These are phyloP conservation scores for Astropecten irregularis DNA, from an alignment of 53 echinoderm and acorn worm species.

Conservation along the genomic window DNA sequence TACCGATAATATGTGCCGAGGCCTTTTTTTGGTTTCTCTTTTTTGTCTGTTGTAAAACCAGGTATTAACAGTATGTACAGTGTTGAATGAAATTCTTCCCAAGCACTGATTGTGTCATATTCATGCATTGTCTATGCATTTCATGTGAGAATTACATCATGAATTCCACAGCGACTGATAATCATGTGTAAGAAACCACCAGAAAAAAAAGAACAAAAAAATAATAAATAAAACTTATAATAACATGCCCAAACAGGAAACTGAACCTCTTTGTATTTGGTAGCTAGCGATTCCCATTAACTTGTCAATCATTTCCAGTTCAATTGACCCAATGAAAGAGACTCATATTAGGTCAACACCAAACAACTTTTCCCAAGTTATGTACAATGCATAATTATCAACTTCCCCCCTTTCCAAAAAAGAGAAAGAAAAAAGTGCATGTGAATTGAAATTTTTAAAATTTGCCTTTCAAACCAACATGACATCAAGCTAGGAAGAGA, in stretches of 20 bases:
- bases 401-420: neutral
- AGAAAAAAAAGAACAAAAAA: neutral
- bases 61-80: slow-evolving; percentile 42
- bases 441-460: slow-evolving; percentile 4
- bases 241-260: too few species aligned
- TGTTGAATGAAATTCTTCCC: too few species aligned
- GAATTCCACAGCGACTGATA: too few species aligned
- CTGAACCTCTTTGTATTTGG: too few species aligned
- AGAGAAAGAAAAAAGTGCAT: slow-evolving; percentile 2
- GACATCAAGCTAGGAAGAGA: neutral
- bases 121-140: slow-evolving; percentile 47
- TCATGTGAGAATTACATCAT: neutral
- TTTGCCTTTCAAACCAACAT: neutral
- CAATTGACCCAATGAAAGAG: too few species aligned
- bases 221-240: neutral
- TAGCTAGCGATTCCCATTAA: too few species aligned
- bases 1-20: too few species aligned
- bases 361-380: neutral
- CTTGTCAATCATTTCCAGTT: too few species aligned
- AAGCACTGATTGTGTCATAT: too few species aligned
- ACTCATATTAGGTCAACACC: too few species aligned
- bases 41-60: slow-evolving; percentile 13
- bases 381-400: slow-evolving; percentile 50
- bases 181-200: neutral
- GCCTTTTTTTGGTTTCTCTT: too few species aligned